These are phyloP conservation scores for Acomys russatus DNA, from an alignment of 2,797 vertebrate species.

Conservation along the genomic window DNA sequence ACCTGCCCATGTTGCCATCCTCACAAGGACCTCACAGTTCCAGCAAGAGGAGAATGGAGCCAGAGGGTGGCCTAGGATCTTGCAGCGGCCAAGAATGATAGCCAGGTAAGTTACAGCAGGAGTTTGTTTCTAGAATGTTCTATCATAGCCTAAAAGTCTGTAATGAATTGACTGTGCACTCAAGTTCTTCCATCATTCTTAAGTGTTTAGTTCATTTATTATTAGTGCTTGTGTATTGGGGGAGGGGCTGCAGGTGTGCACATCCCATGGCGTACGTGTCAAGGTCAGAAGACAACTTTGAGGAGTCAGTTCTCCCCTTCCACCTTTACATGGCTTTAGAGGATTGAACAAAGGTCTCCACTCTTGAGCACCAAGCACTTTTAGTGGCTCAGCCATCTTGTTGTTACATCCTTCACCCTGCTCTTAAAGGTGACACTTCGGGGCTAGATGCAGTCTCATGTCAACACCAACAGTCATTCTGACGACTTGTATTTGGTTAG, in stretches of 20 bases:
- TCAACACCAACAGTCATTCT: not conserved
- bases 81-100: not conserved
- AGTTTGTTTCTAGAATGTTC: not conserved
- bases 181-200: not conserved
- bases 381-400: not conserved
- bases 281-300: not conserved
- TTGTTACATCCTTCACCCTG: no score
- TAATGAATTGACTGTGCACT: not conserved
- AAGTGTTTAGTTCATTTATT: not conserved
- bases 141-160: not conserved
- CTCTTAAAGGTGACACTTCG: not conserved
- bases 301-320: not conserved
- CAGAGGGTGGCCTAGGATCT: not conserved
- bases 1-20: no score
- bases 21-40: not conserved
- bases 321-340: not conserved
- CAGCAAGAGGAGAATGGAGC: not conserved
- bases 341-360: not conserved
- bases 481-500: not conserved
- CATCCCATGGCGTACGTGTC: not conserved
- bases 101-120: not conserved
- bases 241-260: not conserved
- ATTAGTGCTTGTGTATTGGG: not conserved
- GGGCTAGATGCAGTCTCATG: not conserved
- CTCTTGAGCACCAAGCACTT: no score